Conservation (phyloP, 2,113 vertebrate genomes). For the Telmatochromis sp. region DNA sequence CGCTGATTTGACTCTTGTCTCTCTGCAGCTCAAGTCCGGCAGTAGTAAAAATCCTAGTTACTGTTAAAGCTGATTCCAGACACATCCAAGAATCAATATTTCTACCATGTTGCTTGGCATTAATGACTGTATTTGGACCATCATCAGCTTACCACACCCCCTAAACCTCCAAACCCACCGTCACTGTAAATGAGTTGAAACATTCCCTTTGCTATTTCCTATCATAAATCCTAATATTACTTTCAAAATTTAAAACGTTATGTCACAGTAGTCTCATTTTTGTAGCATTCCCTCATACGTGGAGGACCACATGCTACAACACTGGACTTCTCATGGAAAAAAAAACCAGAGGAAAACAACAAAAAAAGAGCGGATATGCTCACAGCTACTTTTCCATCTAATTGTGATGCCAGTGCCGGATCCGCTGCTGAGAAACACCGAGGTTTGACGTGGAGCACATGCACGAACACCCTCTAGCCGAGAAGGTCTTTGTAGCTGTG, state of each 20-base stretch:
- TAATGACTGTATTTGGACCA: not conserved
- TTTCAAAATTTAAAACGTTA: not conserved
- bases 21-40: not conserved
- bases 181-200: not conserved
- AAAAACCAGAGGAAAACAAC: not conserved
- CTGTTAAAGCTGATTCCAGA: not conserved
- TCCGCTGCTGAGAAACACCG: not conserved
- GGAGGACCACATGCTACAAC: not conserved
- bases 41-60: not conserved
- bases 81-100: not conserved
- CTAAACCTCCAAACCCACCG: not conserved
- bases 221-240: not conserved
- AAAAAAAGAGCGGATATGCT: not conserved
- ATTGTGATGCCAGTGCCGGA: not conserved
- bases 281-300: not conserved
- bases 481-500: conserved; percentile 13
- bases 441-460: conserved; percentile 26
- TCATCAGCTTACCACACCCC: not conserved
- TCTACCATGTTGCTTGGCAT: not conserved
- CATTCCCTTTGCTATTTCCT: not conserved
- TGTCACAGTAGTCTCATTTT: not conserved
- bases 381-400: not conserved
- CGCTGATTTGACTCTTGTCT: not conserved
- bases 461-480: not conserved
- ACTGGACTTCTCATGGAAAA: not conserved